phyloP scores from a whole-genome alignment of 2,888 invertebrate species.

The Pristionchus maxplancki region DNA sequence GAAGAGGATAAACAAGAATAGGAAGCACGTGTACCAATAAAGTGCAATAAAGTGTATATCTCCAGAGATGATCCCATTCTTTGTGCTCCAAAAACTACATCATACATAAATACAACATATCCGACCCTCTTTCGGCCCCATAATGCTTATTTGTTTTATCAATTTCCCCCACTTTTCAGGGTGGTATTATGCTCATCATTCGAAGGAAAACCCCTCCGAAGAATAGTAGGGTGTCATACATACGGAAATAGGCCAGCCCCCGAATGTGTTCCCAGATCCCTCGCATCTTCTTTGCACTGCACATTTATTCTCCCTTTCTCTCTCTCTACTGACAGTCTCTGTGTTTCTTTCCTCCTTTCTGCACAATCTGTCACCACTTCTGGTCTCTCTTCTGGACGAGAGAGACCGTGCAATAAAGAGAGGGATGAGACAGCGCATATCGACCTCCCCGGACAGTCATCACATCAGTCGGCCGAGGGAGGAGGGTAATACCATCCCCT shows the following conservation, averaged over 20 bases:
- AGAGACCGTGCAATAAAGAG: background rate
- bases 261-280: constrained; percentile 3
- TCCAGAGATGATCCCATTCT: no score
- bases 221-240: background rate
- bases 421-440: background rate
- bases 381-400: constrained; percentile 8
- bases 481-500: constrained; percentile 16
- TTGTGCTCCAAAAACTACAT: no score
- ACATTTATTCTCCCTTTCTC: background rate
- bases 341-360: background rate
- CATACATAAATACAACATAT: no score
- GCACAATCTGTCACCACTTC: constrained; percentile 41
- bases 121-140: no score
- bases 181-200: no score
- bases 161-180: no score
- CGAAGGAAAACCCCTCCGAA: no score
- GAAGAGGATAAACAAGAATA: background rate
- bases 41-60: no score
- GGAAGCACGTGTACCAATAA: no score
- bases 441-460: background rate
- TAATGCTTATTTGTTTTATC: no score
- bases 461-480: constrained; percentile 11
- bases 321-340: constrained; percentile 16
- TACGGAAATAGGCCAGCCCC: no score
- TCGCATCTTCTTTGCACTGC: background rate